Percentiles rank a stretch among this genome's conserved stretches.
Evolutionary conservation across 2,113 vertebrate species (phyloP).

Genomic region (Plotosus lineatus): DNA sequence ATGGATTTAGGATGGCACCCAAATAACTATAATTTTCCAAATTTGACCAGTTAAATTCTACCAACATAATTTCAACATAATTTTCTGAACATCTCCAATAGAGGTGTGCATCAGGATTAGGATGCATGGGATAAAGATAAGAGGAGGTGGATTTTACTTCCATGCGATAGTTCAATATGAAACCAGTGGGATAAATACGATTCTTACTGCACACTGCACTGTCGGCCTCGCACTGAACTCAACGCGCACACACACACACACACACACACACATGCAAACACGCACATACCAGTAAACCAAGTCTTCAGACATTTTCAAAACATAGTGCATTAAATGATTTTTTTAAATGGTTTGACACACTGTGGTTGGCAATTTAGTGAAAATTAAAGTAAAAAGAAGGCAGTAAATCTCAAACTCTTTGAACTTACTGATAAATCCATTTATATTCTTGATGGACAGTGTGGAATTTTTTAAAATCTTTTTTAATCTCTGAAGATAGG

Average conservation of each 20-base stretch:
- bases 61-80: neutral
- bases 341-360: neutral
- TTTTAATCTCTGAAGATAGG: constrained; percentile 57
- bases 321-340: neutral
- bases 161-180: neutral
- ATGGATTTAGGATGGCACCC: too few relatives aligned
- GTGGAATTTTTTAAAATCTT: constrained; percentile 44
- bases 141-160: neutral
- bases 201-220: neutral
- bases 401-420: too few relatives aligned
- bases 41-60: neutral
- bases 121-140: neutral
- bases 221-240: constrained; percentile 20
- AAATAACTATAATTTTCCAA: too few relatives aligned
- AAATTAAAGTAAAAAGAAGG: too few relatives aligned
- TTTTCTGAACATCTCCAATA: neutral
- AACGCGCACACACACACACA: neutral
- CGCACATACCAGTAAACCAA: neutral
- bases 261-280: neutral
- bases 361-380: neutral
- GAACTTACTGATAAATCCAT: neutral
- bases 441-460: neutral
- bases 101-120: neutral
- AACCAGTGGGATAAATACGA: neutral
- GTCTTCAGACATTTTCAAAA: neutral